Evolutionary conservation across 2,888 invertebrate genomes (phyloP), one percentile per base, ranked within the genome.

Genomic region (Adelognathus sp.): DNA sequence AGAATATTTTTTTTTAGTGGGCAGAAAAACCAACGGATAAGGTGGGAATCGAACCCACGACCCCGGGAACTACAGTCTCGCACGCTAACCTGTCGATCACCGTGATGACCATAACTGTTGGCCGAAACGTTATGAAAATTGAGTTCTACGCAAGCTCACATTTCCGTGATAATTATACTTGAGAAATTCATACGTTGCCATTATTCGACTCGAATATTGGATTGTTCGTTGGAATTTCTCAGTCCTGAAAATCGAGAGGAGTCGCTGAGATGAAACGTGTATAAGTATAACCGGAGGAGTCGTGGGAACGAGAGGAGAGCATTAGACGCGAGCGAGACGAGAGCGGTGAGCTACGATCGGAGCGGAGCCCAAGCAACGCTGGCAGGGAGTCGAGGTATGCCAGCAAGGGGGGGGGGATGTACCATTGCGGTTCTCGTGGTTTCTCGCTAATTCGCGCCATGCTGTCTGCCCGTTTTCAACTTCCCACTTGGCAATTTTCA

Each of bases 381-480:
- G 46, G n/a, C n/a, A 9, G 21, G 21, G 64, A 52, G 44, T 46
- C 44, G 44, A 33, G 46, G 36, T 36, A 52, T 66, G 64, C 36
- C 24, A 9, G 24, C 24, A 33, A 27, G 52, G 16, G 54, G 50
- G 41, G 39, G 18, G 60, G 18, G 52, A 36, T 36, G 29, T 33
- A 50, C n/a, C n/a, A n/a, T n/a, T 36, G 61, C 67, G 77, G 50
- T 36, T 67, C 77, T 56, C 73, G 41, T 29, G 70, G 77, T 75
- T 79, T 75, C 71, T 56, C 67, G 75, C 61, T 60, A 79, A 79
- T 79, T 81, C 85, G 85, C 88, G 88, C 88, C 89, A 86, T 84
- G 88, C 88, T 87, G 88, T 88, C 88, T 89, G 87, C 89, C 87
- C 87, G 88, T 87, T 77, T 82, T 71, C 71, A 67, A 86, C 86